Evolutionary conservation across 2,113 vertebrate species (phyloP), one percentile per base, ranked within the genome.

Genomic region (Lophochroa leadbeateri): DNA sequence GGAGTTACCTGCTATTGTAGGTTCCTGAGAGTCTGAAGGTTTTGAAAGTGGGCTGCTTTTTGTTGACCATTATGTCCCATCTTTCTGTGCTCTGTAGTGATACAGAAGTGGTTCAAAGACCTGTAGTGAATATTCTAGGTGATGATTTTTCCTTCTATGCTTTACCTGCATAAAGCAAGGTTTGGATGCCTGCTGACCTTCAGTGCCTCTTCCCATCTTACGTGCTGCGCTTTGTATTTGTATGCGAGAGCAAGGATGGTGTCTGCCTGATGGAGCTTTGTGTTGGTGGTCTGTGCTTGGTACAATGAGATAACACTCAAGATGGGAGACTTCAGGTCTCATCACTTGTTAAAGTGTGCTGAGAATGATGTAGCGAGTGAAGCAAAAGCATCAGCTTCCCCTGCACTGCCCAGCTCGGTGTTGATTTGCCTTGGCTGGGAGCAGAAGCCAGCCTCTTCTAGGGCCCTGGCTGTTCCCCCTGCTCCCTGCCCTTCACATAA

Each of bases 171-270:
- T 1, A 46, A 77, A 83, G 55, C 43, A 37, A 64, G 49, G 11
- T 39, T 29, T 53, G 39, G 35, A 2, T 27, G 28, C 15, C n/a
- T 58, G 19, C 64, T 88, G 81, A 7, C 31, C 41, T 67, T 72
- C 63, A 2, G 27, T n/a, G 67, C 24, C 31, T 35, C 35, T 10
- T 71, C 7, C 70, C 1, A 0, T 3, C 35, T 39, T 39, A 10
- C 4, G 0, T 8, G 44, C 70, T 41, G 72, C 11, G 0, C 49
- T 20, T 2, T 4, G 24, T 39, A 7, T 10, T 18, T 31, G n/a
- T 9, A 6, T 3, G 31, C 28, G 70, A 25, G 43, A 64, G 69
- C 3, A 7, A 19, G n/a, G 35, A 20, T 8, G 29, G 33, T 7
- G 19, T 20, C 33, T 61, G 35, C 28, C 20, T 16, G 6, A 27